Evolutionary conservation across 53 echinoderm and acorn worm species (phyloP), one percentile per base, ranked within the genome.

Genomic region (Pentamera pediparva): DNA sequence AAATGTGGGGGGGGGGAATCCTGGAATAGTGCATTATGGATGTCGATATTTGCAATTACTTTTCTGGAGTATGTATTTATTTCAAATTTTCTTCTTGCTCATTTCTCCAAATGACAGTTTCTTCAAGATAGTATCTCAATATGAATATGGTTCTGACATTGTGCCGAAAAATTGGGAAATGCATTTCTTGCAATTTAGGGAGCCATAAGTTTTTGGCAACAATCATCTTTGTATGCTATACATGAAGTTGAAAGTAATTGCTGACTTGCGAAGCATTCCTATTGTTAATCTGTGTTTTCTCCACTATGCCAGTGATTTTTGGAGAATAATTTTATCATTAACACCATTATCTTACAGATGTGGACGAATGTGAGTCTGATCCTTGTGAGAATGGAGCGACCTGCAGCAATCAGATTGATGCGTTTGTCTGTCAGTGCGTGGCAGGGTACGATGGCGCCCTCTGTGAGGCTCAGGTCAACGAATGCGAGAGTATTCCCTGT

Each of bases 401-500:
- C 24, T 86, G 81, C 33, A 40, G 76, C 41, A 65, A 86, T 3
- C 49, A 67, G 6, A 43, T 81, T 1, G 32, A 70, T n/a, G 32
- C 32, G 3, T 86, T 59, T 33, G 67, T 70, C 24, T 86, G 86
- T 48, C 45, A 43, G 37, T 85, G 85, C 62, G 13, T 75, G 8
- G 54, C 47, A 3, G 85, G 79, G 34, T 85, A 63, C 30, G 30
- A 35, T 10, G 85, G 85, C 15, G 49, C 35, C 12, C 43, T 52
- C 24, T 85, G 85, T 50, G 54, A 80, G 35, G 37, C 57, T 62
- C 84, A 89, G 56, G 58, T 89, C 47, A 63, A 89, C 36, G 89
- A 89, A 34, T 89, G 89, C 49, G n/a, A 17, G n/a, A 81, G 81
- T 31, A 64, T 26, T n/a, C 84, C 89, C 25, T 89, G 89, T 47